These are phyloP conservation scores for Erebia palarica DNA, from an alignment of 2,888 invertebrate genomes.

Conservation along the genomic window DNA sequence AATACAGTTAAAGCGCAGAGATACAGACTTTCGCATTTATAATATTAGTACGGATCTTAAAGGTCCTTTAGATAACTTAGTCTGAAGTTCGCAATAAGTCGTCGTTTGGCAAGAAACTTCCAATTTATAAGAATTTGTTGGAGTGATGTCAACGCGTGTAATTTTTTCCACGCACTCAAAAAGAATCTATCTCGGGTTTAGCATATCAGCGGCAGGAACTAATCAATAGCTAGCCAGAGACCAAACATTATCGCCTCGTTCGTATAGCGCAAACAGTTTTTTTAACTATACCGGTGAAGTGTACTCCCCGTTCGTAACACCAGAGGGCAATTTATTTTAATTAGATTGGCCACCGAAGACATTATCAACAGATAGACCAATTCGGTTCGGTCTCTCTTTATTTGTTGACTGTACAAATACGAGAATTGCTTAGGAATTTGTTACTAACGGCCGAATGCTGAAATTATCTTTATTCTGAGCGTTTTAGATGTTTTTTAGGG, in stretches of 20 bases:
- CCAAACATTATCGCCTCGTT: constrained; percentile 37
- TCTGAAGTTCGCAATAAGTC: too few relatives aligned
- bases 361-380: neutral
- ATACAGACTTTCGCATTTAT: too few relatives aligned
- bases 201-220: constrained; percentile 29
- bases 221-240: constrained; percentile 37
- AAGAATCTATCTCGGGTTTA: neutral
- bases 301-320: constrained; percentile 22
- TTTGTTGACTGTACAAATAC: constrained; percentile 5
- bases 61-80: too few relatives aligned
- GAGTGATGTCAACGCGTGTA: too few relatives aligned
- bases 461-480: neutral
- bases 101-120: too few relatives aligned
- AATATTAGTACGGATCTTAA: too few relatives aligned
- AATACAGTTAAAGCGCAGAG: too few relatives aligned
- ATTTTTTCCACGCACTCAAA: too few relatives aligned
- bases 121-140: too few relatives aligned
- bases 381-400: constrained; percentile 4
- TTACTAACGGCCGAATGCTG: neutral
- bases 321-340: constrained; percentile 16
- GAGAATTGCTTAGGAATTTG: neutral
- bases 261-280: constrained; percentile 31
- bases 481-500: too few relatives aligned
- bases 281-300: constrained; percentile 29
- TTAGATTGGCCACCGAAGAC: constrained; percentile 18